Evolutionary conservation across 2,888 invertebrate species (phyloP).

Genomic region (Dicroscelio sp.): DNA sequence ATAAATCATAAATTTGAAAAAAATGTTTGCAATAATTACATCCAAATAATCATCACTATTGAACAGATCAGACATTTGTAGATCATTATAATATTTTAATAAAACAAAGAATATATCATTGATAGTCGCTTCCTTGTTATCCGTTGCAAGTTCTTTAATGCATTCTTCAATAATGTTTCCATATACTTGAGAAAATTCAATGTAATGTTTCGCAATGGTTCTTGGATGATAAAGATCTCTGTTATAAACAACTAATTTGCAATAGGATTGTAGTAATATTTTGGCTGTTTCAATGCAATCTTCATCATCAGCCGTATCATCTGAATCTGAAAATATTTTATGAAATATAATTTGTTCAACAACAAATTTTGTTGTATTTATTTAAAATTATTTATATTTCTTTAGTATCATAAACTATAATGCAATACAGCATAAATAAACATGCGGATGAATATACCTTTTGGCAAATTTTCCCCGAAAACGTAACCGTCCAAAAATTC

Average conservation of each 20-base stretch:
- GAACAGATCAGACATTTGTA: no score
- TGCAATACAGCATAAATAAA: background rate
- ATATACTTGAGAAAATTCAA: background rate
- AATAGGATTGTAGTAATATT: background rate
- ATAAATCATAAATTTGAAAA: no score
- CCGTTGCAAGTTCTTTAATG: background rate
- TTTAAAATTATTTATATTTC: background rate
- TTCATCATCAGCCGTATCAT: background rate
- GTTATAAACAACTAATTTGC: slow-evolving; percentile 24
- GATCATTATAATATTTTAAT: background rate
- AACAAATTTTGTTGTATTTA: background rate
- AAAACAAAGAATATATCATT: background rate
- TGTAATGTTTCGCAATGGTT: slow-evolving; percentile 19
- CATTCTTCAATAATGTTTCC: slow-evolving; percentile 10
- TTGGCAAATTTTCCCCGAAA: background rate
- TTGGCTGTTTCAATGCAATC: background rate
- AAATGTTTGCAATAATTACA: no score
- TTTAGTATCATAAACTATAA: no score
- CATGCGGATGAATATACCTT: background rate
- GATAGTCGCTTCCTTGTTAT: background rate
- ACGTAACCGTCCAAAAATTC: slow-evolving; percentile 23
- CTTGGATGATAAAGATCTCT: background rate
- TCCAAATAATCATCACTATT: no score
- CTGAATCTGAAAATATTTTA: background rate
- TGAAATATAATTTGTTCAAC: no score